phyloP scores from a whole-genome alignment of 2,888 invertebrate species.

The Trichopoda pennipes region DNA sequence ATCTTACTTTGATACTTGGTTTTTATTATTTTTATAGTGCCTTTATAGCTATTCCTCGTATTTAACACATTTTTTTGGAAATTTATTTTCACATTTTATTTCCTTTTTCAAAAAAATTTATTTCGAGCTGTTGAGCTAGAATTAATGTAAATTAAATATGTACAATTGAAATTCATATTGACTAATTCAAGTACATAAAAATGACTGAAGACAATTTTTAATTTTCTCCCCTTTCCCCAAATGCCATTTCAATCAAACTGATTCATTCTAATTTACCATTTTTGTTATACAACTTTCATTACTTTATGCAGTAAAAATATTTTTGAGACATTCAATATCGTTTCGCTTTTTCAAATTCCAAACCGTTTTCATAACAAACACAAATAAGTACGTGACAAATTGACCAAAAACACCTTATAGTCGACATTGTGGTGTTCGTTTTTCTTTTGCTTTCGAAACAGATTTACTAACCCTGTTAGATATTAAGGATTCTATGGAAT shows the following conservation, averaged over 20 bases:
- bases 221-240: not conserved
- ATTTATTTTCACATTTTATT: slow-evolving; percentile 26
- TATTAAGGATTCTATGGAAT: too few relatives aligned
- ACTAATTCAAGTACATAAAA: slow-evolving; percentile 32
- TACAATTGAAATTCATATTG: slow-evolving; percentile 39
- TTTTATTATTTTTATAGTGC: too few relatives aligned
- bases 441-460: too few relatives aligned
- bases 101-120: not conserved
- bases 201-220: not conserved
- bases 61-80: not conserved
- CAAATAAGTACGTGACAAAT: slow-evolving; percentile 8
- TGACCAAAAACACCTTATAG: slow-evolving; percentile 15
- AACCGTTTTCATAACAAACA: slow-evolving; percentile 16
- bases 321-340: slow-evolving; percentile 3
- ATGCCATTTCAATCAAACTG: not conserved
- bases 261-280: slow-evolving; percentile 53
- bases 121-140: not conserved
- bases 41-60: too few relatives aligned
- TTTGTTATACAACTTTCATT: slow-evolving; percentile 66
- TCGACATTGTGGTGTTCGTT: slow-evolving; percentile 1
- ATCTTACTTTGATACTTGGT: too few relatives aligned
- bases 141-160: not conserved
- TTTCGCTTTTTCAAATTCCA: slow-evolving; percentile 58
- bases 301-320: slow-evolving; percentile 32
- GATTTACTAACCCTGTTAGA: too few relatives aligned